Evolutionary conservation across 2,888 invertebrate species (phyloP).

Genomic region (Drosophila macrospina): DNA sequence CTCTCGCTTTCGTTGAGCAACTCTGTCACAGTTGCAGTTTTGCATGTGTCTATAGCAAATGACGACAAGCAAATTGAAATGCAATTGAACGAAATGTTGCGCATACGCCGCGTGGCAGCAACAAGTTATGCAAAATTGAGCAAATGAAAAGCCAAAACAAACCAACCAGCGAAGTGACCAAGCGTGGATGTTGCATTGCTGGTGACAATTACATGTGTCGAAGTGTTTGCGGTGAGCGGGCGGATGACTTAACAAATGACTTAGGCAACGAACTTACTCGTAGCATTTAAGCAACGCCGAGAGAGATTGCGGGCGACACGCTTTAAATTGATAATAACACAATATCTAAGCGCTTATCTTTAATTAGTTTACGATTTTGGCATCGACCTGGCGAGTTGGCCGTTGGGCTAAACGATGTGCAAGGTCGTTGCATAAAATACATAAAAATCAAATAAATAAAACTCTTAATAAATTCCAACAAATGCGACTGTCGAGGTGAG

Average conservation of each 20-base stretch:
- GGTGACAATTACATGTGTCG: constrained; percentile 47
- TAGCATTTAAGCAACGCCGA: constrained; percentile 1
- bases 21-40: constrained; percentile 30
- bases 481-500: constrained; percentile 41
- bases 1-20: constrained; percentile 7
- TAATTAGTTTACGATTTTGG: constrained; percentile 62
- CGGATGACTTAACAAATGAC: constrained; percentile 62
- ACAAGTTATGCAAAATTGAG: constrained; percentile 68
- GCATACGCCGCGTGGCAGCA: constrained; percentile 36
- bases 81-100: constrained; percentile 75
- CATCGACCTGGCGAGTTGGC: neutral
- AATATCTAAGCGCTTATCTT: constrained; percentile 18
- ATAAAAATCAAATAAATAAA: constrained; percentile 76
- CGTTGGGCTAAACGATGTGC: constrained; percentile 61
- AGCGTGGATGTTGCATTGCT: constrained; percentile 30
- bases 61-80: constrained; percentile 63
- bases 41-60: constrained; percentile 67
- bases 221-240: neutral
- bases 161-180: constrained; percentile 44
- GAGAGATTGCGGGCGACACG: constrained; percentile 28
- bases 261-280: constrained; percentile 73
- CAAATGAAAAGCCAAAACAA: constrained; percentile 30
- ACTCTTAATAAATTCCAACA: constrained; percentile 57
- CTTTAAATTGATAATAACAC: constrained; percentile 31
- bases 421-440: constrained; percentile 81